Evolutionary conservation across 1,140 invertebrate genomes (phyloP), one percentile per base, ranked within the genome.

Genomic region (Gonioctena quinquepunctata): DNA sequence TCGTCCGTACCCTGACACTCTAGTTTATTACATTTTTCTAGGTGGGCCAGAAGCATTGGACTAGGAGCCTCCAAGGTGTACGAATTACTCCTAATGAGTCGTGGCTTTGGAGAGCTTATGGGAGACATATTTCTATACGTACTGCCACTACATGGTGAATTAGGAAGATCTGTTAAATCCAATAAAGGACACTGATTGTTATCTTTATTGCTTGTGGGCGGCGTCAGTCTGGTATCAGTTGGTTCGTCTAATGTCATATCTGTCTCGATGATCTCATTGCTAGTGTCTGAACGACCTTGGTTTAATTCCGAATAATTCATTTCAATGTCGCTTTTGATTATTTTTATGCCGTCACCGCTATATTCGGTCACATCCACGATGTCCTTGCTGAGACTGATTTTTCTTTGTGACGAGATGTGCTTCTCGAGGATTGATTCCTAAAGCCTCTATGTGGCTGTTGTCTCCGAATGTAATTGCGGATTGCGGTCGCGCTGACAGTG

Each of bases 61-160:
- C 89, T 90, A 5, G 89, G 89, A 48, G 84, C 80, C 0, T 89
- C 88, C 42, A 90, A 73, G 1, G 88, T 86, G 66, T 90, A 90
- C 1, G 89, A 90, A 65, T 88, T 86, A 64, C 88, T 87, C 54
- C 89, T 83, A 3, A 88, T 83, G 28, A 88, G 75, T 67, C 85
- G 84, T 28, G 84, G 84, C 6, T 79, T 80, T 42, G 64, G 26
- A 52, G 69, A 19, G 11, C 16, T 42, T 22, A 16, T 25, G 3
- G 19, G 13, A 0, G 62, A 52, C 25, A 22, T 63, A 13, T 19
- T 42, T 63, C 21, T 2, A 6, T 11, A 13, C 1, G 57, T 11
- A 22, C 26, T 18, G 11, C 8, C 8, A 2, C 11, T n/a, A 5
- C 19, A 60, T 8, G 57, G 26, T 13, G 8, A 13, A 13, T 13